Base-by-base conservation (phyloP, 2,888 invertebrate genomes). In the Tenthredo livida region DNA sequence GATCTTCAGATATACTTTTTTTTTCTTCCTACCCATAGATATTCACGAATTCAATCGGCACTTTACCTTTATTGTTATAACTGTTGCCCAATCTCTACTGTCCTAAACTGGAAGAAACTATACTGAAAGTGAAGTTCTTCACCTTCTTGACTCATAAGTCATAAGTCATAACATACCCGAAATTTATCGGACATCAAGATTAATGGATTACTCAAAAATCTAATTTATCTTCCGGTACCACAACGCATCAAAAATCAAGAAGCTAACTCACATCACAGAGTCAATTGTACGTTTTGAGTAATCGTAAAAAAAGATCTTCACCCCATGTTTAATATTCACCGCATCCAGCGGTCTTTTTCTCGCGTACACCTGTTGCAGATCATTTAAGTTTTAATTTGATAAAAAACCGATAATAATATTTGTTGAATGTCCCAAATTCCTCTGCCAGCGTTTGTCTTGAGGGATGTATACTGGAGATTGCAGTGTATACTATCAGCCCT, bases 21-120 rank as follows among this genome's bases (percentile, higher is more conserved):
- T 33, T 50, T 77, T 77, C 50, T 77, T 54, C 50, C 0, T 17
- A 33, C 50, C 0, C 9, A 33, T 12, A 50, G 77, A 54, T 29
- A 50, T 54, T 77, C 77, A 33, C 77, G 50, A 54, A 77, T 77
- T 77, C 77, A 77, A 47, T 77, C 29, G 25, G 50, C 77, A 54
- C 50, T 50, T 50, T n/a, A 47, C 77, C 17, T 77, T 77, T 0
- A 77, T 17, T 77, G 77, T 77, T 77, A 50, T 33, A 54, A 77
- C 29, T 77, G 50, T 29, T 40, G 15, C n/a, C 43, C 40, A 15
- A 77, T 77, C 47, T 77, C 47, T 73, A 5, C 9, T 17, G 6
- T 37, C 37, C 33, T 37, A 9, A 70, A 70, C 33, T 33, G 3
- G 37, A 37, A 70, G 17, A n/a, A 37, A 70, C 10, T 37, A 37